Evolutionary conservation across 1,140 invertebrate species (phyloP).

Genomic region (Notospermus geniculatus): DNA sequence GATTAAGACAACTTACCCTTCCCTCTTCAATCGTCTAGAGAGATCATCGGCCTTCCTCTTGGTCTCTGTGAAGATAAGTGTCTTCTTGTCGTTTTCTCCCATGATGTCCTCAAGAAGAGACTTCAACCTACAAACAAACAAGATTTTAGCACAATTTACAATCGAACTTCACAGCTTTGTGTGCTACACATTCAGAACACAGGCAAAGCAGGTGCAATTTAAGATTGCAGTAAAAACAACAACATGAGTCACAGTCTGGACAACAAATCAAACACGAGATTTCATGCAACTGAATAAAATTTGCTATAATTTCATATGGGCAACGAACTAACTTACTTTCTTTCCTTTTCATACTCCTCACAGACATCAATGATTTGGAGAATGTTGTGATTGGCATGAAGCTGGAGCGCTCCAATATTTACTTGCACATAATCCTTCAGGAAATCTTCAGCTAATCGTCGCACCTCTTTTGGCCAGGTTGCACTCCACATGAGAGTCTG

Average conservation of each 20-base stretch:
- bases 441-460: constrained; percentile 89
- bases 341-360: constrained; percentile 61
- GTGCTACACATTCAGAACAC: no score
- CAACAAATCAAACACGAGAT: no score
- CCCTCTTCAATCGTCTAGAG: constrained; percentile 84
- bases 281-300: no score
- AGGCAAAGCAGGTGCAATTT: no score
- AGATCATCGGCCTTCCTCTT: constrained; percentile 96
- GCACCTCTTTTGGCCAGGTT: constrained; percentile 97
- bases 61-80: constrained; percentile 97
- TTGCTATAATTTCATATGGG: no score
- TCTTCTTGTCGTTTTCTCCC: constrained; percentile 88
- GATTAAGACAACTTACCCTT: constrained; percentile 64
- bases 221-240: no score
- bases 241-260: no score
- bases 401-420: constrained; percentile 88
- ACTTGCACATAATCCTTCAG: constrained; percentile 87
- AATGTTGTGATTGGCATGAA: constrained; percentile 97
- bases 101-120: constrained; percentile 86
- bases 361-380: constrained; percentile 93
- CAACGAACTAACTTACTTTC: constrained; percentile 36
- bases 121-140: constrained; percentile 65
- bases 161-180: no score
- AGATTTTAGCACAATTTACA: no score
- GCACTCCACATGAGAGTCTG: constrained; percentile 98